Percentiles rank a stretch among this genome's conserved stretches.
Conservation (phyloP, 2,888 invertebrate species). For the Xylophagus ater region DNA sequence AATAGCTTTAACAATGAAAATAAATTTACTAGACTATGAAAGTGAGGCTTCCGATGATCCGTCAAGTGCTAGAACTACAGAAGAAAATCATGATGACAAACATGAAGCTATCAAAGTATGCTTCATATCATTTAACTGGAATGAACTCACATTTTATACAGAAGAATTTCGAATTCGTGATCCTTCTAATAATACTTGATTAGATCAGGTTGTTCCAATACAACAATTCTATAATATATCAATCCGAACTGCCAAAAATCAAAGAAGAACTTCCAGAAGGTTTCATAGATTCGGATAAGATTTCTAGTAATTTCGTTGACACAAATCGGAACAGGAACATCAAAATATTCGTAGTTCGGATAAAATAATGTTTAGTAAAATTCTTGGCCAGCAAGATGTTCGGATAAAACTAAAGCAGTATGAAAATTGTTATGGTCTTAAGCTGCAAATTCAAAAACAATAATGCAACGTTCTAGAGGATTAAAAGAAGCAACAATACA, state of each 20-base stretch:
- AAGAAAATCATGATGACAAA: too few species aligned
- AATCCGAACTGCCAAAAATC: too few species aligned
- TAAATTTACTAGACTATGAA: slow-evolving; percentile 70
- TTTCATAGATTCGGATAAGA: slow-evolving; percentile 6
- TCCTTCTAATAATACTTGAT: neutral
- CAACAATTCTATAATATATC: too few species aligned
- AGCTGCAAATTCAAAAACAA: too few species aligned
- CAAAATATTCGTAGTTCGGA: too few species aligned
- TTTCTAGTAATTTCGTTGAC: slow-evolving; percentile 15
- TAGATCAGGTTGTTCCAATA: too few species aligned
- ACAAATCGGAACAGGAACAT: slow-evolving; percentile 30
- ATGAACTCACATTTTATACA: slow-evolving; percentile 68
- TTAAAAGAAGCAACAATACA: too few species aligned
- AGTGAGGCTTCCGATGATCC: slow-evolving; percentile 65
- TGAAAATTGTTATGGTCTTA: too few species aligned
- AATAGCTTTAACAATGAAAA: slow-evolving; percentile 70
- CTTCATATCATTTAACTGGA: slow-evolving; percentile 69
- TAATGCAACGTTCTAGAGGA: too few species aligned
- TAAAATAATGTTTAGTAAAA: slow-evolving; percentile 55
- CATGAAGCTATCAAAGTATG: slow-evolving; percentile 67
- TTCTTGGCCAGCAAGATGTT: slow-evolving; percentile 66
- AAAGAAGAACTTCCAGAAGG: too few species aligned
- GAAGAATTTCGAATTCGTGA: slow-evolving; percentile 57
- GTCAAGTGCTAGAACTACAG: slow-evolving; percentile 39
- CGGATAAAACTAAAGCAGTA: slow-evolving; percentile 66